Evolutionary conservation across 2,797 vertebrate species (phyloP), one percentile per base, ranked within the genome.

Genomic region (Eulemur coronatus): DNA sequence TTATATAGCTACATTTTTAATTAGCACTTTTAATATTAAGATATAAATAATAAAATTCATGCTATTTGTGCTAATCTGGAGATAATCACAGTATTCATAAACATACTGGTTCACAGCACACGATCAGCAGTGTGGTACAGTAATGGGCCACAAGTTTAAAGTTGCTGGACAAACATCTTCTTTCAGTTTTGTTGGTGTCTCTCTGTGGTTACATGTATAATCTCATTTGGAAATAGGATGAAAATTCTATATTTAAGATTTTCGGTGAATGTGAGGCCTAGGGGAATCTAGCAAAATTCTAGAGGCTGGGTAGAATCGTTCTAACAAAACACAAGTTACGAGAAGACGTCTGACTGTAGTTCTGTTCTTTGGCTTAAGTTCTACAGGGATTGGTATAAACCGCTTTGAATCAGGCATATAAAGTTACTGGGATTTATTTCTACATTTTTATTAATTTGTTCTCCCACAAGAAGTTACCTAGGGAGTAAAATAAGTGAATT

Each of bases 191-290:
- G 26, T 76, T 76, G 50, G 30, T n/a, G n/a, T 75, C 28, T 52
- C 75, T 89, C 10, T 80, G 30, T 41, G 75, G 30, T 59, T 75
- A 46, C 24, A 13, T 13, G 7, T 75, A 38, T 55, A 52, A 79
- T 90, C 72, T 82, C n/a, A 72, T 63, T 91, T 86, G 69, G 61
- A 90, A 86, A 88, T n/a, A 86, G 59, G 46, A 82, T 93, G 61
- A 63, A 84, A 92, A 69, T 81, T 69, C 55, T 86, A 15, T 38
- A 55, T 38, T 88, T 84, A 85, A 30, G 28, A 82, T 90, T 30
- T 69, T 90, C 24, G 90, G 81, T 85, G 52, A 75, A 28, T 41
- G 9, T 82, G 81, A 93, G 35, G 26, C 38, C 75, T 86, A 46
- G 7, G 7, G 28, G 28, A 70, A 90, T 41, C 69, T n/a, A 75